Evolutionary conservation across 37 sponge, comb jelly and placozoan species (phyloP).

Genomic region (Aphrocallistes beatrix): DNA sequence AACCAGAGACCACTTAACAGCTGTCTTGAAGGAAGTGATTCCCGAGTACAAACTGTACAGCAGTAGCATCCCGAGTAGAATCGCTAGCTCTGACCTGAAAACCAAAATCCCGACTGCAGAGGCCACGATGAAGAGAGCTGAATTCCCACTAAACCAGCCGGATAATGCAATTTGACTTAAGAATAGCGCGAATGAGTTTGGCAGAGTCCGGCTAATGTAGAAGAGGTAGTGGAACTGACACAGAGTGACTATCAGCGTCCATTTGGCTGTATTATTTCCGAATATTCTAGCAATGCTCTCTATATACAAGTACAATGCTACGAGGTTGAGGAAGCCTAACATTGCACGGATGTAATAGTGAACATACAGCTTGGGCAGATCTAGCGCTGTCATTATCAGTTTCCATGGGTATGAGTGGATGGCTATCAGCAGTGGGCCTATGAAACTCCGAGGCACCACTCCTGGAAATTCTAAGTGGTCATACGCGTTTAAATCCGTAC

Average conservation of each 20-base stretch:
- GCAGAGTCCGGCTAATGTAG: constrained; percentile 88
- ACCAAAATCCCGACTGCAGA: neutral
- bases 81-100: neutral
- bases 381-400: neutral
- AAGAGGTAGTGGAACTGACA: constrained; percentile 94
- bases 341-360: constrained; percentile 23
- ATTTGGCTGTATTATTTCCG: constrained; percentile 33
- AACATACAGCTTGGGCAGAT: constrained; percentile 32
- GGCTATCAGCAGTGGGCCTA: constrained; percentile 60
- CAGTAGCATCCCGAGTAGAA: neutral
- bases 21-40: neutral
- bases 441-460: constrained; percentile 78
- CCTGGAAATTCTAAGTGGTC: constrained; percentile 87
- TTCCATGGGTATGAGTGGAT: constrained; percentile 29
- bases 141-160: neutral
- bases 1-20: neutral
- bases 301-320: neutral
- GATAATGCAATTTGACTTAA: constrained; percentile 32
- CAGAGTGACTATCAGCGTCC: constrained; percentile 42
- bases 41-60: neutral
- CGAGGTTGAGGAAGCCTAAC: neutral
- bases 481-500: constrained; percentile 59
- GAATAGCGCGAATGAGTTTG: constrained; percentile 88
- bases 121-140: neutral
- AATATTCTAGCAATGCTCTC: neutral